phyloP scores from a whole-genome alignment of 2,888 invertebrate genomes.

The Tipula lateralis region DNA sequence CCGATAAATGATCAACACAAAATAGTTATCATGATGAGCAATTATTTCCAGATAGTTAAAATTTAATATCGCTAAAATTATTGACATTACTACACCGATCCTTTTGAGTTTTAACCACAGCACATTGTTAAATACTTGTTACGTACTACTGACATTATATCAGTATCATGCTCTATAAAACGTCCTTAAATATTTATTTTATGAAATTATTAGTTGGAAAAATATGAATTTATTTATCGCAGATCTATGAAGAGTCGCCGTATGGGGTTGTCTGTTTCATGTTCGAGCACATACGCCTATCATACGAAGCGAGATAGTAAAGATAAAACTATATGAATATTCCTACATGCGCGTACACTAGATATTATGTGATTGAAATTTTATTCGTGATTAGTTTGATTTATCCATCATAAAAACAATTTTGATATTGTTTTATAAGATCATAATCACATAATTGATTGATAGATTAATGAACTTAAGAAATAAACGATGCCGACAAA shows the following conservation, averaged over 20 bases:
- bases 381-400: neutral
- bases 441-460: conserved; percentile 1
- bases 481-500: neutral
- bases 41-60: no score
- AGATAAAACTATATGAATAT: neutral
- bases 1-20: no score
- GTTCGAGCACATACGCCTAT: neutral
- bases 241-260: neutral
- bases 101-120: no score
- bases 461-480: neutral
- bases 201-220: neutral
- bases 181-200: neutral
- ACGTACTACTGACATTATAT: no score
- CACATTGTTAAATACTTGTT: no score
- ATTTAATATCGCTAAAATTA: no score
- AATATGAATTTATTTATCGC: neutral
- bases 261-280: neutral
- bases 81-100: no score
- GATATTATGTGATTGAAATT: neutral
- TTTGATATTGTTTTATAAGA: neutral
- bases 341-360: neutral
- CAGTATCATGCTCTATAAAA: no score
- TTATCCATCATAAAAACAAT: neutral
- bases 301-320: neutral
- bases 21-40: no score